Base-by-base conservation (phyloP, 1,140 invertebrate species). In the Trachymyrmex septentrionalis region DNA sequence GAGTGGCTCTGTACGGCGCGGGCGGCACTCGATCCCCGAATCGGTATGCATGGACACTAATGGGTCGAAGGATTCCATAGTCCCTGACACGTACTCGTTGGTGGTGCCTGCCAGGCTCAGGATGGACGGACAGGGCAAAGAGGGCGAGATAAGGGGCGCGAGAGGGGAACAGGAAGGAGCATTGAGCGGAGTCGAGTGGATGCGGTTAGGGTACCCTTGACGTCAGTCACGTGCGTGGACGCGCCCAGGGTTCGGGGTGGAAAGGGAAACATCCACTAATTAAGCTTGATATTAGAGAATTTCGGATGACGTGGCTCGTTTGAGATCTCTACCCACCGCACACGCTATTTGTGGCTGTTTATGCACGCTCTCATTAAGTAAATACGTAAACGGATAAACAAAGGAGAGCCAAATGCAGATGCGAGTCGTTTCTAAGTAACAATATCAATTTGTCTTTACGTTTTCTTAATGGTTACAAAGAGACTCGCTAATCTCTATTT, bases 41-140 rank as follows among this genome's bases (percentile, higher is more conserved):
- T 91, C 89, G 89, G 90, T 87, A 91, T 86, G 87, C 80, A 87
- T 78, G 87, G 80, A 88, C 89, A 86, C 89, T 91, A 91, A 91
- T 91, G 85, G 89, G 78, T 82, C 90, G 87, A 90, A 91, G 87
- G 87, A 91, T 91, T 85, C 85, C 81, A 76, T 66, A 80, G 84
- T 73, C 81, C 76, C 89, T 91, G 90, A 91, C 90, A 86, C 87
- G 38, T 91, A 90, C 86, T 88, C 84, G 82, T 90, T 78, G 82
- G 73, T 63, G 55, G 72, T 72, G 82, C 27, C 86, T 61, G 53
- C 67, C 69, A 69, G 82, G 71, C 63, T 67, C 59, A 67, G 86
- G 86, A 85, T 44, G 21, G 76, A 82, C 77, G 67, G 76, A 61
- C 75, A 16, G 27, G 27, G 76, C 85, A 84, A 61, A 75, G 80